These are phyloP conservation scores for Numenius phaeopus DNA, from an alignment of 2,797 vertebrate genomes.

Conservation along the genomic window DNA sequence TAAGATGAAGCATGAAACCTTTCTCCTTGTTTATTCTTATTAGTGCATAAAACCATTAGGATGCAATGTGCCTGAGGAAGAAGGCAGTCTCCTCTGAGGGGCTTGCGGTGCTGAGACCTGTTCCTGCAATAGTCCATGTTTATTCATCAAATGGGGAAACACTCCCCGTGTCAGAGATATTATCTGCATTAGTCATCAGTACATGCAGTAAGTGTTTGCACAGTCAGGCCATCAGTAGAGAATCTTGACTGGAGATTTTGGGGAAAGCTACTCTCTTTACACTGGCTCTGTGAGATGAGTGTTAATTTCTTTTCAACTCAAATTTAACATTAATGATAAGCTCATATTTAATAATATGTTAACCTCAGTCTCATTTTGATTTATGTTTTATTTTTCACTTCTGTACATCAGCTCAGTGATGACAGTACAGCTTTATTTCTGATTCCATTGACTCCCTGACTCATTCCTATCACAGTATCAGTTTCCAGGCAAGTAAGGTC, in stretches of 20 bases:
- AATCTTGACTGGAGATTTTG: neutral
- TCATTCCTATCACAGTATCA: neutral
- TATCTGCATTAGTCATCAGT: neutral
- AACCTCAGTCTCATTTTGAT: neutral
- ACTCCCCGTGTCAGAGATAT: neutral
- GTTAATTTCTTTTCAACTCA: neutral
- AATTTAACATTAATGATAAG: neutral
- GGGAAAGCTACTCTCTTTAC: neutral
- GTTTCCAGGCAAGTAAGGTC: neutral
- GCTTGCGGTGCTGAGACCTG: neutral
- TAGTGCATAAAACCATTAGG: neutral
- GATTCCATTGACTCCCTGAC: neutral
- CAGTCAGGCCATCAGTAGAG: neutral
- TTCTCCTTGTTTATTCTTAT: neutral
- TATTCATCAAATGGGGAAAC: neutral
- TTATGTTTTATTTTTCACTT: neutral
- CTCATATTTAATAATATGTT: neutral
- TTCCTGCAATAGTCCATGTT: neutral
- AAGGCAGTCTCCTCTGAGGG: neutral
- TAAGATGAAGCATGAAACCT: neutral
- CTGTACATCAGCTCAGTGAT: neutral
- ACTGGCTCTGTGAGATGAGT: neutral
- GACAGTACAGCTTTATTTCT: neutral
- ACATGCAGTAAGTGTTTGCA: neutral
- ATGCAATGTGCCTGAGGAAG: neutral